These are phyloP conservation scores for Hylaeus anthracinus DNA, from an alignment of 1,140 invertebrate genomes.

Conservation along the genomic window DNA sequence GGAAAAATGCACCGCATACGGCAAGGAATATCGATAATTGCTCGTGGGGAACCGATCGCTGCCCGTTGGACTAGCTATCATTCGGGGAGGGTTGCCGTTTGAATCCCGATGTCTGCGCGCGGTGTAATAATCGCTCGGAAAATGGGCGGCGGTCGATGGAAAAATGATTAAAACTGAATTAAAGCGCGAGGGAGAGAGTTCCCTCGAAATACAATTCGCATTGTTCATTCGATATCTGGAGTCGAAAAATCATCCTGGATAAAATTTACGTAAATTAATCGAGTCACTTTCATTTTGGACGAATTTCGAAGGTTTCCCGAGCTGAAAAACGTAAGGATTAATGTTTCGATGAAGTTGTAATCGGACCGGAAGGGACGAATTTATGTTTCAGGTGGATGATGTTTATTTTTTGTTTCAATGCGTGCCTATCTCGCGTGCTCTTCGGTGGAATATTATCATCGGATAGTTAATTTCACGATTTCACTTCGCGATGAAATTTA, in stretches of 20 bases:
- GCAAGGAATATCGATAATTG: conserved; percentile 39
- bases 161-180: conserved; percentile 12
- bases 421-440: too few species aligned
- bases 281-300: too few species aligned
- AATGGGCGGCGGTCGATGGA: conserved; percentile 2
- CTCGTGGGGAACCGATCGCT: conserved; percentile 35
- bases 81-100: background rate
- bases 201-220: background rate
- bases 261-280: background rate
- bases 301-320: too few species aligned
- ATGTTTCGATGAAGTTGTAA: too few species aligned
- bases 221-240: background rate
- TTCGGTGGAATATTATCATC: too few species aligned
- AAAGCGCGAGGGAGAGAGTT: background rate
- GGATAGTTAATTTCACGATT: too few species aligned
- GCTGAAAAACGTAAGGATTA: too few species aligned
- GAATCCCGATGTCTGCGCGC: conserved; percentile 8
- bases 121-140: conserved; percentile 25
- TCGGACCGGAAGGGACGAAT: too few species aligned
- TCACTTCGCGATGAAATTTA: too few species aligned
- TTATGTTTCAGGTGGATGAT: too few species aligned
- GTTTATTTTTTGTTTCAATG: too few species aligned
- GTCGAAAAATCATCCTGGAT: background rate
- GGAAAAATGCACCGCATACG: conserved; percentile 32
- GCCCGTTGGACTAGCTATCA: background rate